Evolutionary conservation across 2,113 vertebrate genomes (phyloP).

Genomic region (Chloebia gouldiae): DNA sequence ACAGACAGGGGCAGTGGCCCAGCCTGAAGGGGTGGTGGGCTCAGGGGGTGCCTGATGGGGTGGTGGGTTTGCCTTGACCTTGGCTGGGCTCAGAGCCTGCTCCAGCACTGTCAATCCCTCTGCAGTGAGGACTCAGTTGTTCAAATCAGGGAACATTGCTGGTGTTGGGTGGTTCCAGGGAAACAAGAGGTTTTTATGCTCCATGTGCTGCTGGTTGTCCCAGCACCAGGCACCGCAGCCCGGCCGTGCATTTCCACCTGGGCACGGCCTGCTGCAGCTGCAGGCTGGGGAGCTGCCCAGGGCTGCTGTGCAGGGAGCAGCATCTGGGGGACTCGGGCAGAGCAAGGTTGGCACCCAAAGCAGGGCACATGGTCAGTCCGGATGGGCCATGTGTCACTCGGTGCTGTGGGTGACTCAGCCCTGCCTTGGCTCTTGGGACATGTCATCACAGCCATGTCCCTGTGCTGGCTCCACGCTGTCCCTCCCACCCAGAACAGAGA

Average conservation of each 20-base stretch:
- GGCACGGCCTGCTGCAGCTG: background rate
- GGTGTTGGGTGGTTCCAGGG: background rate
- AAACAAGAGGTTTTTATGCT: background rate
- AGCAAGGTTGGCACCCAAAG: background rate
- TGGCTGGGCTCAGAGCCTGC: background rate
- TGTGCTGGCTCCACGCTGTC: fast-evolving
- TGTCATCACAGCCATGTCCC: background rate
- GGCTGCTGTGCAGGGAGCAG: background rate
- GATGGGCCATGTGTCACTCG: fast-evolving
- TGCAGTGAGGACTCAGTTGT: background rate
- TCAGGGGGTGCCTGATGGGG: background rate
- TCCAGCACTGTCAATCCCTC: background rate
- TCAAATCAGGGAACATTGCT: background rate
- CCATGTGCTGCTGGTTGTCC: background rate
- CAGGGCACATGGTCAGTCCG: background rate
- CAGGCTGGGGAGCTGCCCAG: background rate
- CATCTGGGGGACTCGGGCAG: background rate
- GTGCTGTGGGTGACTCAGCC: background rate
- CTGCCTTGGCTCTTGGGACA: background rate
- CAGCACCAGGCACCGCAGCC: background rate
- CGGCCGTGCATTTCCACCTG: fast-evolving
- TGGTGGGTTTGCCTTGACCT: background rate
- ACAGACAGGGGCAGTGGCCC: background rate
- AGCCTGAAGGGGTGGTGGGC: background rate
- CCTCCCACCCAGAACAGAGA: background rate